Evolutionary conservation across 2,113 vertebrate genomes (phyloP).

Genomic region (Indicator indicator): DNA sequence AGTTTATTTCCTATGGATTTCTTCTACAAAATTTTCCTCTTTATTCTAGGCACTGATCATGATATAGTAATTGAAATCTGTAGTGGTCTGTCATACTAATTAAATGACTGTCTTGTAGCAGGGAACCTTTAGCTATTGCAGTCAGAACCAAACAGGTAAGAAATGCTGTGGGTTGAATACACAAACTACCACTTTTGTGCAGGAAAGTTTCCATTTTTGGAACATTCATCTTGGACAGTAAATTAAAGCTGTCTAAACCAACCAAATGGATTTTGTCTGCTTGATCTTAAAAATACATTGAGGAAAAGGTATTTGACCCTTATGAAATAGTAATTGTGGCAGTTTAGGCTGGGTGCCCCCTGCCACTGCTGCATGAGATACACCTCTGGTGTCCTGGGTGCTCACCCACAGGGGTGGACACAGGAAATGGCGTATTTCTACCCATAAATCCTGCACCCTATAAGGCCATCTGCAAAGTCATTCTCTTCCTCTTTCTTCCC

Average conservation of each 20-base stretch:
- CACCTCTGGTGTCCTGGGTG: too few relatives aligned
- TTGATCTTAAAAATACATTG: background rate
- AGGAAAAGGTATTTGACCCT: background rate
- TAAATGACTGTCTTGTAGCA: slow-evolving; percentile 52
- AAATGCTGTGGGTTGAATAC: slow-evolving; percentile 41
- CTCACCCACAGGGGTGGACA: too few relatives aligned
- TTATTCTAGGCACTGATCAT: slow-evolving; percentile 71
- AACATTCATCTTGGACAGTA: background rate
- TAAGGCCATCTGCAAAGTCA: too few relatives aligned
- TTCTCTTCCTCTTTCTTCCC: too few relatives aligned
- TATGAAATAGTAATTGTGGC: background rate
- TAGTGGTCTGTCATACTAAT: slow-evolving; percentile 68
- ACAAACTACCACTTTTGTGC: slow-evolving; percentile 3
- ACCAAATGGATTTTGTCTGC: background rate
- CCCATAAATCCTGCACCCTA: too few relatives aligned
- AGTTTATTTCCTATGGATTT: slow-evolving; percentile 71
- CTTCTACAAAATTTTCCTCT: slow-evolving; percentile 69
- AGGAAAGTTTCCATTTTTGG: background rate
- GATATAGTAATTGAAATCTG: slow-evolving; percentile 71
- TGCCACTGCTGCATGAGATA: too few relatives aligned
- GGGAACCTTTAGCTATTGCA: slow-evolving; percentile 38
- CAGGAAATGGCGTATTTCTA: too few relatives aligned
- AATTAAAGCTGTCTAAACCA: background rate
- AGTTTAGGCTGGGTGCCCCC: too few relatives aligned
- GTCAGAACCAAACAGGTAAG: slow-evolving; percentile 39